Evolutionary conservation across 1,140 invertebrate genomes (phyloP).

Genomic region (Tribolium madens): DNA sequence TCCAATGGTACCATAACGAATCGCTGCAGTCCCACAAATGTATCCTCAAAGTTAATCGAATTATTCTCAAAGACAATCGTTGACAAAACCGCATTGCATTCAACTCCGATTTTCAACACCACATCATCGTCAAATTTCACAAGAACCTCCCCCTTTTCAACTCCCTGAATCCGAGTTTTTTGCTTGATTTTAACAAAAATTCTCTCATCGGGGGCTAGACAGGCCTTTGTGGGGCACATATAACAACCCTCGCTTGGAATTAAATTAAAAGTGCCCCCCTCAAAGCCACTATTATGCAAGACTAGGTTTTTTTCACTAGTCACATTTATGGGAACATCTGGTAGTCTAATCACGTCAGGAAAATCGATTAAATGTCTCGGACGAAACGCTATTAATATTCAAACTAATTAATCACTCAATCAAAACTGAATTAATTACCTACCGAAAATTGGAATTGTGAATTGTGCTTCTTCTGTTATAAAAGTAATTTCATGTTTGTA

Average conservation of each 20-base stretch:
- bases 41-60: constrained; percentile 64
- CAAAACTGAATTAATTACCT: constrained; percentile 41
- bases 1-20: constrained; percentile 61
- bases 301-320: constrained; percentile 61
- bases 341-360: constrained; percentile 67
- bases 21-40: constrained; percentile 65
- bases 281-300: constrained; percentile 65
- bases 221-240: constrained; percentile 63
- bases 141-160: neutral
- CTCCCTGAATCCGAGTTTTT: neutral
- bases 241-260: constrained; percentile 60
- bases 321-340: constrained; percentile 65
- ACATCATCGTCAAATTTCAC: constrained; percentile 35
- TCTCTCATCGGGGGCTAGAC: constrained; percentile 60
- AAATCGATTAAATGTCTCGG: constrained; percentile 66
- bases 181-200: constrained; percentile 47
- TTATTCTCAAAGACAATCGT: constrained; percentile 58
- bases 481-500: constrained; percentile 63
- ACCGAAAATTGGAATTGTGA: constrained; percentile 64
- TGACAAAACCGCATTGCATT: constrained; percentile 4
- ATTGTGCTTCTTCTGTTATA: constrained; percentile 57
- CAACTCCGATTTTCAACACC: constrained; percentile 31
- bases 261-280: constrained; percentile 62
- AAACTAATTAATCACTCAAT: neutral
- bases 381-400: constrained; percentile 63